Evolutionary conservation across 1,140 invertebrate species (phyloP), one percentile per base, ranked within the genome.

Genomic region (Araneus ventricosus): DNA sequence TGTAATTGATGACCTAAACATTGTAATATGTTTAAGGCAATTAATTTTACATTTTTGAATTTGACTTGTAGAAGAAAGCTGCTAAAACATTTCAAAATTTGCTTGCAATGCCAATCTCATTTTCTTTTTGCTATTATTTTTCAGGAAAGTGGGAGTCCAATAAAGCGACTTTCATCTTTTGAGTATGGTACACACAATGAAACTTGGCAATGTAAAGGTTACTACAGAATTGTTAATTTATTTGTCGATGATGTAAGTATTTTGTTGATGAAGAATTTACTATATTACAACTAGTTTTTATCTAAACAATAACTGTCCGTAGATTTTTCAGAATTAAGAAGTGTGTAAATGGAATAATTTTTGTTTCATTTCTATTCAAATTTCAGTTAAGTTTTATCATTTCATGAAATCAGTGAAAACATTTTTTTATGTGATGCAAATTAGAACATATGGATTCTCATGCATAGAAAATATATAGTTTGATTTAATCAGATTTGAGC

Each of bases 131-230:
- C 20, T 30, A 92, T 93, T 79, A 70, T 75, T 37, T 34, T 93
- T 61, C 79, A 94, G 94, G 45, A 27, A 63, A 94, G 90, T 61
- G 61, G 94, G 45, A 94, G 90, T 89, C 63, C 96, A 96, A 91
- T 95, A 59, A 98, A 98, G 95, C 96, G 97, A 93, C 95, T 98
- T 57, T 95, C 97, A 24, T 96, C 97, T 94, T 96, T 98, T 95
- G 96, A 96, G 34, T 96, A 97, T 27, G 98, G 98, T 0, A 97
- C 97, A 1, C 98, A 99, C 95, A 98, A 99, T 94, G 98, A 98
- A 95, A 99, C 98, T 0, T 99, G 98, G 98, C 96, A 95, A 70
- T 95, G 96, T 94, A 95, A 95, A 39, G 96, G 96, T 30, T 97
- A 97, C 94, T 97, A 97, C 94, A 95, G 96, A 90, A 95, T 95